Base-by-base conservation (phyloP, 2,113 vertebrate species). In the Bostrychus sinensis region DNA sequence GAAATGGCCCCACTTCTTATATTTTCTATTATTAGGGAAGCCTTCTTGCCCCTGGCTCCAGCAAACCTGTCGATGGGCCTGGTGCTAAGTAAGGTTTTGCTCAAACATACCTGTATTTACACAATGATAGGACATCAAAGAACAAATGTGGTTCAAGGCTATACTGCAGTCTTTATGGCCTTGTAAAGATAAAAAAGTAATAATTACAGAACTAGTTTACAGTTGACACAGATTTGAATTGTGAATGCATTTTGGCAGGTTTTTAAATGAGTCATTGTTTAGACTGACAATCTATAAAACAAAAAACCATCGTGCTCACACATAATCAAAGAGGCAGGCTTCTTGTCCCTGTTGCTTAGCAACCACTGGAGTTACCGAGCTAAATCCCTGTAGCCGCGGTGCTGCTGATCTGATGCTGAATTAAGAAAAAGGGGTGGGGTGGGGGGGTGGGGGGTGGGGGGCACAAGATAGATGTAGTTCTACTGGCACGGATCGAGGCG, bases 261-360 rank as follows among this genome's bases (percentile, higher is more conserved):
- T 56, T 48, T 64, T 74, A 58, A 82, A 74, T 82, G 72, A 85
- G 53, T 81, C 85, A 88, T 81, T 87, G 82, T 89, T 89, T 85
- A 62, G 83, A 81, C 85, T 80, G 79, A 80, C 76, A 59, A 75
- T 76, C 77, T 77, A 66, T 81, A 82, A 87, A 85, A 84, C 78
- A 90, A 74, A 82, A 90, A 55, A 79, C 61, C 80, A 75, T 58
- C 23, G 51, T 57, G 12, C 62, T 72, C 37, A 50, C 81, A 77
- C 78, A 88, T 66, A 82, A 86, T 86, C 38, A 50, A 85, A 86
- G 83, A 89, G 83, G 88, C 88, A 91, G 87, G 88, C 89, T 88
- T 91, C 86, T 88, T 87, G 83, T 91, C 85, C 68, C 87, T 92
- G 92, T 93, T 93, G 90, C 92, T 81, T 89, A 85, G 92, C 89